Evolutionary conservation across 2,888 invertebrate species (phyloP).

Genomic region (Nemotelus nigrinus): DNA sequence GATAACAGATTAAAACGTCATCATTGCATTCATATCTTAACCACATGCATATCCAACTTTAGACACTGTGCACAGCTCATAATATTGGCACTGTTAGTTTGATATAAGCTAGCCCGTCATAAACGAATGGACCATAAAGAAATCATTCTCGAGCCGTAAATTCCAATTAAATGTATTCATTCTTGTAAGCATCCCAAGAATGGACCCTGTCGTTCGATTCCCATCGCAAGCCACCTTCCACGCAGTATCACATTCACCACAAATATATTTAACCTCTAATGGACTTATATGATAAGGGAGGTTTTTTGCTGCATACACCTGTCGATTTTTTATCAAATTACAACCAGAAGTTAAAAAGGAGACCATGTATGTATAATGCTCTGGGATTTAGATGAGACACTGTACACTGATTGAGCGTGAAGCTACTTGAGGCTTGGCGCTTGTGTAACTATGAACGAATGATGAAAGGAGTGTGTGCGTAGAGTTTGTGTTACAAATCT

Average conservation of each 20-base stretch:
- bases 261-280: constrained; percentile 55
- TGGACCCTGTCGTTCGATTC: constrained; percentile 15
- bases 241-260: constrained; percentile 31
- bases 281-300: constrained; percentile 55
- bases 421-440: too few relatives aligned
- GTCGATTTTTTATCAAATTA: constrained; percentile 54
- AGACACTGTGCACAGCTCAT: too few relatives aligned
- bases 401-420: too few relatives aligned
- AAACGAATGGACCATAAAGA: neutral
- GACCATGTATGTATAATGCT: constrained; percentile 52
- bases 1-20: constrained; percentile 1
- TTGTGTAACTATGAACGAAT: too few relatives aligned
- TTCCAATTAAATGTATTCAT: constrained; percentile 43
- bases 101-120: neutral
- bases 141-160: constrained; percentile 15
- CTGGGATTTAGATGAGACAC: constrained; percentile 9
- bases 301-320: constrained; percentile 50
- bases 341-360: constrained; percentile 55
- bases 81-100: too few relatives aligned
- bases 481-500: too few relatives aligned
- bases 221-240: constrained; percentile 8
- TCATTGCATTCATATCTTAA: too few relatives aligned
- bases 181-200: neutral
- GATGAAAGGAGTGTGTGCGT: too few relatives aligned
- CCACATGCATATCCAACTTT: too few relatives aligned